Evolutionary conservation across 1,140 invertebrate genomes (phyloP).

Genomic region (Pogonomyrmex barbatus): DNA sequence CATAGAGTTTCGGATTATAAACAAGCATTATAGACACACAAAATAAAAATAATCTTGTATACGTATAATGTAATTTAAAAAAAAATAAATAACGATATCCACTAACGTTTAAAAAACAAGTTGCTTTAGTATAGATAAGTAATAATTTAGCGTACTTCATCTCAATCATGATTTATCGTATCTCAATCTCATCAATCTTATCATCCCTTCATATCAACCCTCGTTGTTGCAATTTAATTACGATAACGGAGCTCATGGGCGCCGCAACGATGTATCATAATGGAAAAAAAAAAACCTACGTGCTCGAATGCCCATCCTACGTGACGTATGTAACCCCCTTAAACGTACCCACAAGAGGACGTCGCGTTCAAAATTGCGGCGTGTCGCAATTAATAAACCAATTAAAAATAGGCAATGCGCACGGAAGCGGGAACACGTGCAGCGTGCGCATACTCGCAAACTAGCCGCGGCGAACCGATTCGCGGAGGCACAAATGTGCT

Average conservation of each 20-base stretch:
- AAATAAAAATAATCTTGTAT: neutral
- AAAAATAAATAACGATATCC: neutral
- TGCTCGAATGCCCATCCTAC: constrained; percentile 13
- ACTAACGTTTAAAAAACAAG: neutral
- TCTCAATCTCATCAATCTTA: no score
- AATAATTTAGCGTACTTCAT: constrained; percentile 1
- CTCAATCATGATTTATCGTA: constrained; percentile 10
- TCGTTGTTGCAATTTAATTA: constrained; percentile 37
- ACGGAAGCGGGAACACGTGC: neutral
- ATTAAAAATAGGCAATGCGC: constrained; percentile 62
- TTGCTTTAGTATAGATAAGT: neutral
- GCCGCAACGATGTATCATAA: neutral
- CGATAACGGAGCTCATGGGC: constrained; percentile 8
- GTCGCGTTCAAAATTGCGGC: constrained; percentile 57
- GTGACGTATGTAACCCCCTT: constrained; percentile 25
- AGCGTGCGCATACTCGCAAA: constrained; percentile 11
- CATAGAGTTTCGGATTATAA: neutral
- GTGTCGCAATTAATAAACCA: constrained; percentile 65
- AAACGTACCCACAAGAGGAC: constrained; percentile 47
- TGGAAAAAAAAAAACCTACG: constrained; percentile 9
- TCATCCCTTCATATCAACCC: constrained; percentile 2
- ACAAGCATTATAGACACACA: neutral
- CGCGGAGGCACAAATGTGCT: constrained; percentile 31
- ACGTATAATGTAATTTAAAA: neutral
- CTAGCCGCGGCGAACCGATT: neutral